Evolutionary conservation across 1,140 invertebrate genomes (phyloP), one percentile per base, ranked within the genome.

Genomic region (Trichonephila inaurata): DNA sequence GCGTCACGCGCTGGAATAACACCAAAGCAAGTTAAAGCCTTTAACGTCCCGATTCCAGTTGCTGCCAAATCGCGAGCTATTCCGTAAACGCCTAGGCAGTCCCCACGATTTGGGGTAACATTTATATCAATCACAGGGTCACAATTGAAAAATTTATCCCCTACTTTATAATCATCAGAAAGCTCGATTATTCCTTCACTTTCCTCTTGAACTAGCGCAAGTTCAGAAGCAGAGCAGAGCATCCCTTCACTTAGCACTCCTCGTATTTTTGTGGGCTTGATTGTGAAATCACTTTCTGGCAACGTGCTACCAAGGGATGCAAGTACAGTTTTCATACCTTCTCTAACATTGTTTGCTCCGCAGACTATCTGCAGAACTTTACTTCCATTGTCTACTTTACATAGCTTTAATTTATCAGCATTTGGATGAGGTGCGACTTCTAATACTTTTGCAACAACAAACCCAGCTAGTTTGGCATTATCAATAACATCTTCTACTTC

Each of bases 101-200:
- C 33, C 3, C 33, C 33, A 33, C 33, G 33, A 3, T 33, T 33
- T 33, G 33, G 33, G 3, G 33, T 33, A 33, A 33, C 62, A 66
- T 66, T 66, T 66, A 66, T 66, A 66, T 66, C 62, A 66, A 66
- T 66, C 4, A 66, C 62, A 66, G 16, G 62, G 62, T 66, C 62
- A 66, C 62, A 66, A 66, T 66, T 66, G 62, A 66, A 66, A 66
- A 66, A 66, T 66, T 66, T 66, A n/a, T 66, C 62, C 62, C 62
- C 62, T 66, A 66, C 4, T 66, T 66, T 66, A 66, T 66, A 66
- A 66, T 66, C 62, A 66, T 66, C 62, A 66, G 62, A 66, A 66
- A 66, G 62, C 62, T 66, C 62, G 62, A 66, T 66, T 66, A 66
- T 66, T 66, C 62, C 62, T 66, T 66, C 62, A 66, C 62, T 66